Conservation (phyloP, 2,113 vertebrate species). For the Lonchura striata region DNA sequence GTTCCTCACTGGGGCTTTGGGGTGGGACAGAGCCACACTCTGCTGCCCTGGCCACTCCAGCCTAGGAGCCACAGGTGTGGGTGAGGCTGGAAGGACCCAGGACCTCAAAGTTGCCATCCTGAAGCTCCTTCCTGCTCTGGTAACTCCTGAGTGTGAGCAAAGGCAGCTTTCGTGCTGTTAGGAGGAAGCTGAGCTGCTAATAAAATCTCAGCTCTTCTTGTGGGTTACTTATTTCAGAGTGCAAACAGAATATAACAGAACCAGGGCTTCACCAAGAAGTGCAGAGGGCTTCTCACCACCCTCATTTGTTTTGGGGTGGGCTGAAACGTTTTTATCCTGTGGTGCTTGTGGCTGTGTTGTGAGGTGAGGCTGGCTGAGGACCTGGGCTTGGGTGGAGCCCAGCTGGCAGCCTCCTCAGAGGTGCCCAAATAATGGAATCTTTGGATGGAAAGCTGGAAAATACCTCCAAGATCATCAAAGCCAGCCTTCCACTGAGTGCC, state of each 20-base stretch:
- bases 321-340: fast-evolving
- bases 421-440: background rate
- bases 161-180: background rate
- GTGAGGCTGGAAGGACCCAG: background rate
- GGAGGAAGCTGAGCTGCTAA: background rate
- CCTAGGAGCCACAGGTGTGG: fast-evolving
- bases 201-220: fast-evolving
- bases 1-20: background rate
- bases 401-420: background rate
- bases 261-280: background rate
- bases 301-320: fast-evolving
- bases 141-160: background rate
- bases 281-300: background rate
- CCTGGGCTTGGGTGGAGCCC: background rate
- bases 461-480: background rate
- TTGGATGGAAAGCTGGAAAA: background rate
- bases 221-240: background rate
- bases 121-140: background rate
- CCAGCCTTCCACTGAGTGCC: background rate
- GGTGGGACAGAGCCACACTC: background rate
- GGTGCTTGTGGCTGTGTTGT: background rate
- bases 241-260: background rate
- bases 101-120: background rate
- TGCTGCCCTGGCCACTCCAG: fast-evolving
- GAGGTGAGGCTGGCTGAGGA: background rate